Evolutionary conservation across 2,113 vertebrate species (phyloP), one percentile per base, ranked within the genome.

Genomic region (Vidua chalybeata): DNA sequence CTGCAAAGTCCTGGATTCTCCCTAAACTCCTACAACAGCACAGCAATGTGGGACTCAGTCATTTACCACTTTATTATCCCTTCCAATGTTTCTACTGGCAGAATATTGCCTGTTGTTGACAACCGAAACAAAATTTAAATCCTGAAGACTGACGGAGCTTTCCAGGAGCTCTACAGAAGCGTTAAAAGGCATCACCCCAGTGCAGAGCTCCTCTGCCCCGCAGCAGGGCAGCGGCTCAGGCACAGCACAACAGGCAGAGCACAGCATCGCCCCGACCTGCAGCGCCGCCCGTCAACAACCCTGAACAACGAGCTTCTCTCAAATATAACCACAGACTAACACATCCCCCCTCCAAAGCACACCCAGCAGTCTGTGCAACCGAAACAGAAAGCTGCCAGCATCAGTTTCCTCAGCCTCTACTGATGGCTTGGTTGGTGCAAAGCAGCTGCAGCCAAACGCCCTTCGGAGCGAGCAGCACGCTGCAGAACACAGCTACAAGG

Each of bases 391-490:
- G 8, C 15, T 41, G 11, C 0, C 45, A 62, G 22, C 75, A 46
- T 1, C 30, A 1, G 0, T 5, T 33, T 24, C 13, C 20, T 39
- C 80, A 9, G 9, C 7, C 24, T 46, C 12, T 15, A 6, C 24
- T 6, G 1, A 33, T 0, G 0, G 1, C 18, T 26, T 0, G 4
- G 45, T 30, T 4, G 46, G 6, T 0, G 6, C 5, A 5, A 11
- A 63, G 37, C 22, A 66, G 16, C 19, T 7, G 7, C 4, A 55
- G 19, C 8, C 45, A 8, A 2, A 0, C n/a, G 14, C 6, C 14
- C 51, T 18, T 8, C 1, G 22, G 20, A 20, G 5, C 0, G 3
- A 16, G 2, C 7, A 30, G 9, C 2, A 19, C 27, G 6, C 30
- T 5, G 9, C 51, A n/a, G 2, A 19, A 41, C 41, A 41, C 41